Percentiles rank a stretch among this genome's conserved stretches.
phyloP scores from a whole-genome alignment of 1,140 invertebrate species.

The Pachypeltis micranthus region DNA sequence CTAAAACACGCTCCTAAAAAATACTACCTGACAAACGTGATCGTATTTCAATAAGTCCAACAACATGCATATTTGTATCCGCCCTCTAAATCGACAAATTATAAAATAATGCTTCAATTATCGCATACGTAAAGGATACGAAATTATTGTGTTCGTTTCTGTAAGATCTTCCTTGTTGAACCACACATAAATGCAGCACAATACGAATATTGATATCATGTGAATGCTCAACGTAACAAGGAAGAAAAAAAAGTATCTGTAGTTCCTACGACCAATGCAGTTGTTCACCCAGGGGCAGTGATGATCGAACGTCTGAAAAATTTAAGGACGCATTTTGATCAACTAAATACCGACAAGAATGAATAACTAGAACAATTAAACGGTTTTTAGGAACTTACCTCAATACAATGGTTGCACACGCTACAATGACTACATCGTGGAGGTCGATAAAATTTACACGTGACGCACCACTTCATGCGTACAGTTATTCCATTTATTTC shows the following conservation, averaged over 20 bases:
- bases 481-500: conserved; percentile 97
- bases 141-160: conserved; percentile 70
- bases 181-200: conserved; percentile 84
- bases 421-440: conserved; percentile 98
- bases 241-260: conserved; percentile 97
- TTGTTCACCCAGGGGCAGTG: conserved; percentile 99
- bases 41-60: too few relatives aligned
- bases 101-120: too few relatives aligned
- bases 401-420: conserved; percentile 97
- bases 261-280: conserved; percentile 97
- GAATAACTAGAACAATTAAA: neutral
- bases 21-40: too few relatives aligned
- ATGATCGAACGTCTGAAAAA: conserved; percentile 98
- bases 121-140: conserved; percentile 86
- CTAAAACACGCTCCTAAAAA: too few relatives aligned
- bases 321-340: too few relatives aligned
- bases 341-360: conserved; percentile 25
- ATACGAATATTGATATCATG: conserved; percentile 91
- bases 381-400: conserved; percentile 48
- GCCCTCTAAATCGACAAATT: too few relatives aligned
- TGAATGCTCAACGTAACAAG: conserved; percentile 90
- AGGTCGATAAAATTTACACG: conserved; percentile 98
- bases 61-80: too few relatives aligned
- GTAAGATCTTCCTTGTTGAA: conserved; percentile 69
- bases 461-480: conserved; percentile 99